Conservation (phyloP, 2,113 vertebrate genomes). For the Orthochromis indermauri region DNA sequence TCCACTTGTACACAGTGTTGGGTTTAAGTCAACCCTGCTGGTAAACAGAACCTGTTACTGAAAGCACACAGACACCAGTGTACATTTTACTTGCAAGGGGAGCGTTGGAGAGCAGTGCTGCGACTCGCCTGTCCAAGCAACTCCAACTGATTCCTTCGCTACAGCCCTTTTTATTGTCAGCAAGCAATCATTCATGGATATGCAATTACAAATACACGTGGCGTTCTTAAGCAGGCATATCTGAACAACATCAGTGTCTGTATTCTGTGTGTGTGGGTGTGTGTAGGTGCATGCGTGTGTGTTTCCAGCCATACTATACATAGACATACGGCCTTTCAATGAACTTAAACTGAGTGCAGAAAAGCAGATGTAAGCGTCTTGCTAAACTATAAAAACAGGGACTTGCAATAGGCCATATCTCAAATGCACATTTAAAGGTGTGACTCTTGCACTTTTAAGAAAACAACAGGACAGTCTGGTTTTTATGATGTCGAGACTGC, state of each 20-base stretch:
- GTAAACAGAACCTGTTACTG: neutral
- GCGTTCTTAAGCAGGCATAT: neutral
- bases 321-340: neutral
- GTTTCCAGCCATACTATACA: neutral
- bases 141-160: neutral
- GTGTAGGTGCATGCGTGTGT: neutral
- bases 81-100: neutral
- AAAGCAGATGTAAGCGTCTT: neutral
- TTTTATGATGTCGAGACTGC: neutral
- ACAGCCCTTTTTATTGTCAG: fast-evolving
- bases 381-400: neutral
- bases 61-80: neutral
- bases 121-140: neutral
- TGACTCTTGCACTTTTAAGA: neutral
- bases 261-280: neutral
- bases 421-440: neutral
- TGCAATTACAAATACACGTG: neutral
- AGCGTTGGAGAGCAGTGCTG: neutral
- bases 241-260: neutral
- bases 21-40: neutral
- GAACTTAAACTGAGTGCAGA: neutral
- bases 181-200: fast-evolving
- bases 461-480: neutral
- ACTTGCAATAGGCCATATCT: neutral
- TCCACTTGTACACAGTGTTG: neutral